Base-by-base conservation (phyloP, 2,113 vertebrate genomes). In the Entomyzon cyanotis region DNA sequence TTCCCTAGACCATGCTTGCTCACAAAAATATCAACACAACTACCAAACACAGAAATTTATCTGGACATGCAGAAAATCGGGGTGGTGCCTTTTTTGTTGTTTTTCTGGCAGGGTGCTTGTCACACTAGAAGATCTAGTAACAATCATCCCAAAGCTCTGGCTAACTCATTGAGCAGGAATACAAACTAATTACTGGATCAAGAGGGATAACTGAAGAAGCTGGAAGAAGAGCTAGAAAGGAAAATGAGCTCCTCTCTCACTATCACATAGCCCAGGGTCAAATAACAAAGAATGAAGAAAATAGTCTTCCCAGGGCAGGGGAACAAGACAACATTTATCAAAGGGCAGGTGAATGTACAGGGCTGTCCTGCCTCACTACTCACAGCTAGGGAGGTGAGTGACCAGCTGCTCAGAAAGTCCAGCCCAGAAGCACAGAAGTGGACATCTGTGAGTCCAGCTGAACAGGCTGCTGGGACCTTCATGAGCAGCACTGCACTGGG, bases 401-500 rank as follows among this genome's bases (percentile, higher is more conserved):
- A 71, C 21, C 21, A 42, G 24, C 44, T 2, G 6, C 23, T 63
- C 7, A 21, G 31, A 71, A 31, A 89, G 47, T 7, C 10, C 60
- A 53, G 8, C 15, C 47, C 47, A 70, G 75, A 55, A 47, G 33
- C 15, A 73, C 2, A 56, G 9, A 56, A 78, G 65, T 12, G 9
- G 37, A 21, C 16, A 62, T 9, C 31, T 14, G 9, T 15, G 27
- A 64, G 27, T 18, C 23, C 78, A 64, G 46, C 0, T 22, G 23
- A 58, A 73, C 59, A 20, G 2, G 2, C 41, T 78, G 20, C 28
- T 75, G 21, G 15, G 47, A 74, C 28, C 15, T 35, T 65, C 7
- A 3, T 1, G 5, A 27, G 10, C 63, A 84, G 24, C n/a, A 27
- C 18, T 7, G 0, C 18, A 8, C 25, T 7, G 22, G 1, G 27